Conservation (phyloP, 2,113 vertebrate species). For the Microcebus lehilahytsara region DNA sequence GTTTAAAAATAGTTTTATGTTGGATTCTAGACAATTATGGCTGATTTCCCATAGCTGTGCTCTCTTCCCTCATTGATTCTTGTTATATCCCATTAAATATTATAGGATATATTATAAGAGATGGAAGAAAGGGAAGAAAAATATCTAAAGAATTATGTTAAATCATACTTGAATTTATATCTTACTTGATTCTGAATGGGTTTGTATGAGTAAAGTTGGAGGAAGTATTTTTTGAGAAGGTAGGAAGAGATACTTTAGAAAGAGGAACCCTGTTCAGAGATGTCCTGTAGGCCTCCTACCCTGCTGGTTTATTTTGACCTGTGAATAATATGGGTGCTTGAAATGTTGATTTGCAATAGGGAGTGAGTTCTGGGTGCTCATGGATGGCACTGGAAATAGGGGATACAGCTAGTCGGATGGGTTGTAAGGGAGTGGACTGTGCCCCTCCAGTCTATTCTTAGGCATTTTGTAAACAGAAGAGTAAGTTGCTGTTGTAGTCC, state of each 20-base stretch:
- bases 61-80: not conserved
- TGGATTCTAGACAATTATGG: not conserved
- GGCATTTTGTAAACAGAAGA: slow-evolving; percentile 6
- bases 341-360: not conserved
- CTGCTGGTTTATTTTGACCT: not conserved
- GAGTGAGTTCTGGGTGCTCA: not conserved
- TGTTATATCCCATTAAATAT: not conserved
- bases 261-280: not conserved
- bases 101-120: not conserved
- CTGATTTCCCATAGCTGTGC: not conserved
- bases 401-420: not conserved
- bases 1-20: slow-evolving; percentile 30
- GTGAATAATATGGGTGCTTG: not conserved
- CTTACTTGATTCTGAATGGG: not conserved
- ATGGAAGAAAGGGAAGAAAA: not conserved
- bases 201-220: not conserved
- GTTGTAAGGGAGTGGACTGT: not conserved
- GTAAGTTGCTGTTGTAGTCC: not conserved
- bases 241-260: not conserved
- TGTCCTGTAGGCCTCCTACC: not conserved
- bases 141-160: not conserved
- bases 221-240: slow-evolving; percentile 7
- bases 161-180: not conserved
- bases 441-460: not conserved
- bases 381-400: not conserved